These are phyloP conservation scores for Pseudorasbora parva DNA, from an alignment of 2,113 vertebrate genomes.

Conservation along the genomic window DNA sequence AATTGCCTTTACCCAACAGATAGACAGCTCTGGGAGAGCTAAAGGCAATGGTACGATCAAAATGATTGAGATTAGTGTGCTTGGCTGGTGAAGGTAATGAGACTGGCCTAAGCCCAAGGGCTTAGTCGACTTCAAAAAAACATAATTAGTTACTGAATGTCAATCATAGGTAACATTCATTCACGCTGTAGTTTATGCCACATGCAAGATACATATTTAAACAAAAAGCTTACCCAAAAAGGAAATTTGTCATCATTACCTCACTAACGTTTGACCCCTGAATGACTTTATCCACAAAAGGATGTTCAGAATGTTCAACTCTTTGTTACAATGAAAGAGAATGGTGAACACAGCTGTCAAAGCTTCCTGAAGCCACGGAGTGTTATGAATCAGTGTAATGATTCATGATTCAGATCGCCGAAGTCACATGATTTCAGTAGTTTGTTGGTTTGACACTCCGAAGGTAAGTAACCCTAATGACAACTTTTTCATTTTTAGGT, in stretches of 20 bases:
- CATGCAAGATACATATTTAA: background rate
- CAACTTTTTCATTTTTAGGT: no score
- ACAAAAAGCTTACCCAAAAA: background rate
- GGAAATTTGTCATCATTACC: background rate
- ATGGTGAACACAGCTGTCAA: background rate
- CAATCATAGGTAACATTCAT: background rate
- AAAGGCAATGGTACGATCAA: conserved; percentile 7
- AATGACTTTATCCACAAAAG: background rate
- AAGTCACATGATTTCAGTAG: no score
- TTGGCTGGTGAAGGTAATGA: conserved; percentile 16
- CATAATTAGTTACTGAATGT: conserved; percentile 12
- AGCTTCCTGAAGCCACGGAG: no score
- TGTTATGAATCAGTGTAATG: no score
- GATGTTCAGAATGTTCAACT: background rate
- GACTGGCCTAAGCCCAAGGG: background rate
- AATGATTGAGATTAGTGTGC: conserved; percentile 30
- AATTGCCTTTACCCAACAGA: background rate
- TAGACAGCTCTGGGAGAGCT: background rate
- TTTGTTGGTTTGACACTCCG: no score
- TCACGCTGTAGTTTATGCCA: background rate
- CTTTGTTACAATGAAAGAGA: background rate
- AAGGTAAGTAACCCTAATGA: no score
- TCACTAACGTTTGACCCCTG: background rate
- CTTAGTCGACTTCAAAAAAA: background rate
- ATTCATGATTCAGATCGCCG: no score